Base-by-base conservation (phyloP, 2,888 invertebrate species). In the Catocala fraxini region DNA sequence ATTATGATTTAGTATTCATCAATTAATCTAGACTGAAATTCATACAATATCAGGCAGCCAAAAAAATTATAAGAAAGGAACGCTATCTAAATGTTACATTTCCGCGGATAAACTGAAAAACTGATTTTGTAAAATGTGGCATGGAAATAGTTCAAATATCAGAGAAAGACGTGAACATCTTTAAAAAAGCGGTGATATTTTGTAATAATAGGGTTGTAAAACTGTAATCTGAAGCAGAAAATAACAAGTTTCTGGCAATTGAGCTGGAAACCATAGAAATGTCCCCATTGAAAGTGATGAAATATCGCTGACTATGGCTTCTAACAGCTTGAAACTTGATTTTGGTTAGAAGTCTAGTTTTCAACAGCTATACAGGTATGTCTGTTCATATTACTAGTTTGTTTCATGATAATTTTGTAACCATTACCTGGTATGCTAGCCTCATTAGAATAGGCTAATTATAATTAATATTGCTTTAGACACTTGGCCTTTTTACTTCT, bases 391-490 rank as follows among this genome's bases (percentile, higher is more conserved):
- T 49, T 3, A 49, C 34, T 6, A 34, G 33, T 49, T 34, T 33
- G 34, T 34, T 49, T 49, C 34, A 49, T 49, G 48, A 49, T 34
- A 49, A 49, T 49, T 33, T 34, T 34, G 48, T n/a, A 49, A 25
- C 10, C n/a, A 46, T 46, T 46, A 13, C 15, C 11, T 49, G n/a
- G 48, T n/a, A 49, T 13, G 47, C 11, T 49, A 34, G 48, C 48
- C 48, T 49, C 33, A 6, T 49, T 49, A 34, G 48, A 34, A 13
- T 34, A 49, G n/a, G 34, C 33, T 6, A 34, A 49, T 49, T 5
- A n/a, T 46, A 46, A 39, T 39, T 39, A 7, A 39, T 39, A 9
- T 11, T 6, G 34, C 34, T 49, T 49, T 34, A 49, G 34, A 11
- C 15, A 33, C 10, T 13, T 25, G 25, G 47, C 25, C 15, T 15